These are phyloP conservation scores for Perca flavescens DNA, from an alignment of 2,113 vertebrate species.

Conservation along the genomic window DNA sequence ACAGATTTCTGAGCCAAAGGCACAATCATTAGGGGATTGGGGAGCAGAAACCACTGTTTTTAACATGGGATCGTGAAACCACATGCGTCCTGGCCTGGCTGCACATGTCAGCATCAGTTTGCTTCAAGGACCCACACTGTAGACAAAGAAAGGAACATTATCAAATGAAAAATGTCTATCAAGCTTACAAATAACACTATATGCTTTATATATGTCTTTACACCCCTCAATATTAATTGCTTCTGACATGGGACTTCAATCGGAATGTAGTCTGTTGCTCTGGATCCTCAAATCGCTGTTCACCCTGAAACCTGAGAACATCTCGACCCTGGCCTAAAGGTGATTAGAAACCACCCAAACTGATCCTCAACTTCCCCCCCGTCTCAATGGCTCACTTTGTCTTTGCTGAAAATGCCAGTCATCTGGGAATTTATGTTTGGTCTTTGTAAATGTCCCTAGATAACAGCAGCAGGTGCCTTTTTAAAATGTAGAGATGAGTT, in stretches of 20 bases:
- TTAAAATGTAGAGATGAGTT: background rate
- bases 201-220: too few relatives aligned
- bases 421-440: slow-evolving; percentile 44
- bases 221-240: background rate
- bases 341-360: slow-evolving; percentile 37
- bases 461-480: slow-evolving; percentile 20
- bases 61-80: slow-evolving; percentile 39
- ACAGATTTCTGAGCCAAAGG: slow-evolving; percentile 32
- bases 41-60: slow-evolving; percentile 38
- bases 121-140: background rate
- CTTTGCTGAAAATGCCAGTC: slow-evolving; percentile 26
- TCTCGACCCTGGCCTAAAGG: background rate
- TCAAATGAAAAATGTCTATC: background rate
- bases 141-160: background rate
- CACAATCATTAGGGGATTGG: slow-evolving; percentile 29
- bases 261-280: background rate
- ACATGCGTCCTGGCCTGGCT: slow-evolving; percentile 14
- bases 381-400: slow-evolving; percentile 34
- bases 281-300: background rate
- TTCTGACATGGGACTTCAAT: background rate
- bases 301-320: slow-evolving; percentile 23
- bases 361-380: slow-evolving; percentile 12
- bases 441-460: slow-evolving; percentile 25
- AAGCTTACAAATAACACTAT: background rate
- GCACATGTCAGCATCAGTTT: slow-evolving; percentile 37